A percentile compares a stretch with the other conserved stretches of the same genome.
These are phyloP conservation scores for Myotis yumanensis DNA, from an alignment of 2,113 vertebrate species.

Conservation along the genomic window DNA sequence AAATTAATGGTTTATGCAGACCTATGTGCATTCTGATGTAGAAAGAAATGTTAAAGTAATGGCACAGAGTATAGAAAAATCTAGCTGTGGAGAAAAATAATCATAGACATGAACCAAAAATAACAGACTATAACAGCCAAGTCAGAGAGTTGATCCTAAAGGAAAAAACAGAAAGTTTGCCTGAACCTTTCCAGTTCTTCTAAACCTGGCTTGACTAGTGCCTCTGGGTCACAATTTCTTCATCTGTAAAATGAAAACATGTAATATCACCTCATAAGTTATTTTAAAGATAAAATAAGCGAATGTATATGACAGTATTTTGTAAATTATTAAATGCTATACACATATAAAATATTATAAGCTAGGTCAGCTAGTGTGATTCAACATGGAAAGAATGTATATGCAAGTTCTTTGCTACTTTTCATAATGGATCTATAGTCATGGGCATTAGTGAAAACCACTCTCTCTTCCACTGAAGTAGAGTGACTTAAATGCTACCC, in stretches of 20 bases:
- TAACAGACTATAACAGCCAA: not conserved
- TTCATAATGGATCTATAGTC: not conserved
- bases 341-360: not conserved
- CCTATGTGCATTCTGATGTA: constrained; percentile 18
- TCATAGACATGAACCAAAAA: constrained; percentile 24
- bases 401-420: not conserved
- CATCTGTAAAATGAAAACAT: constrained; percentile 7
- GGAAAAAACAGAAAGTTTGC: not conserved
- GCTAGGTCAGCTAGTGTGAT: not conserved
- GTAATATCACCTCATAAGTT: not conserved
- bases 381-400: not conserved
- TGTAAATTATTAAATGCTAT: not conserved
- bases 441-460: not conserved
- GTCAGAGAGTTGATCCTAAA: not conserved
- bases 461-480: not conserved
- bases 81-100: not conserved
- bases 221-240: not conserved
- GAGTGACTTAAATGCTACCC: not conserved
- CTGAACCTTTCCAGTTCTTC: not conserved
- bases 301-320: not conserved
- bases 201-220: not conserved
- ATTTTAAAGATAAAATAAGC: constrained; percentile 48
- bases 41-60: constrained; percentile 53
- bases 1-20: constrained; percentile 65
- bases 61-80: not conserved